Base-by-base conservation (phyloP, 2,113 vertebrate species). In the Serinus canaria region DNA sequence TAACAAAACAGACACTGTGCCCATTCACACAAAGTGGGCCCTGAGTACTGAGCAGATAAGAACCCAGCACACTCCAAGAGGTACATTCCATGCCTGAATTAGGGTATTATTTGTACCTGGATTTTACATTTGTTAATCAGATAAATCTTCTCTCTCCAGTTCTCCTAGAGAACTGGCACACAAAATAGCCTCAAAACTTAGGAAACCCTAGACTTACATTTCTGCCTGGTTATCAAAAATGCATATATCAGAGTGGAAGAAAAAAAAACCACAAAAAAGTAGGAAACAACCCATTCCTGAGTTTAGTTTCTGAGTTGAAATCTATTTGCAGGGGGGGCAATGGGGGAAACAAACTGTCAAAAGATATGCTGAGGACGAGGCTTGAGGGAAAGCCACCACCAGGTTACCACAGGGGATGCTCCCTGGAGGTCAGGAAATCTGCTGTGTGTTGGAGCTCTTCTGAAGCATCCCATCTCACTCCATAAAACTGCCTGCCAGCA, bases 41-140 rank as follows among this genome's bases (percentile, higher is more conserved):
- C 19, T 64, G 53, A 35, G 10, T 15, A 11, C 27, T 7, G 9
- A 83, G 50, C 14, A 84, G 83, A 56, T 73, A 87, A 91, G 56
- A 92, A 10, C 0, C 0, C n/a, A 59, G 46, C 39, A 90, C 23
- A 3, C n/a, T 52, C 28, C n/a, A 83, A 87, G 11, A 74, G 46
- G 83, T 39, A 60, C 5, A 22, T 59, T 90, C 44, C 49, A 50
- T n/a, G n/a, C 18, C 69, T 90, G 56, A 89, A 62, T 52, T 46
- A 80, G 31, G 28, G 58, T 70, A 89, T 35, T 63, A 56, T 94
- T 93, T 87, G 53, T 66, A 59, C 22, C 21, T 31, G 52, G 74
- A 73, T 87, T 97, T 95, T 83, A 92, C 17, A 79, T 67, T 66
- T 76, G 47, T 78, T 49, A 46, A 68, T 92, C 84, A 47, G 67